Evolutionary conservation across 2,888 invertebrate genomes (phyloP), one percentile per base, ranked within the genome.

Genomic region (Masnerella sp.): DNA sequence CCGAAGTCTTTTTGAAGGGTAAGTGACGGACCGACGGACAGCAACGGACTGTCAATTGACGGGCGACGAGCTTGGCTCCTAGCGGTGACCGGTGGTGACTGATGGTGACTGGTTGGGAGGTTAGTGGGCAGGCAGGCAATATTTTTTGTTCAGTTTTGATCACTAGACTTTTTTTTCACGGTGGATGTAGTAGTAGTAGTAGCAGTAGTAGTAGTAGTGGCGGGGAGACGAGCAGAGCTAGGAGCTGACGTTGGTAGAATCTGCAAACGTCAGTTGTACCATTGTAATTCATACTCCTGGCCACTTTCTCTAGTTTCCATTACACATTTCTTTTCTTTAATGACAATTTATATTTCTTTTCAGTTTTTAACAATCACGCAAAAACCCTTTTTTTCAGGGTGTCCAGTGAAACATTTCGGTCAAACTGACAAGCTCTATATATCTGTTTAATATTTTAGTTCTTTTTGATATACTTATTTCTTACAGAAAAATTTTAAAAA

Each of bases 221-320:
- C 85, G 84, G 86, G 86, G 85, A 87, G 87, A 85, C 83, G 85
- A 86, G 86, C 83, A 86, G 86, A 87, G 82, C 85, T 86, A 87
- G 81, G 83, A 87, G 84, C 83, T 86, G 87, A 87, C 84, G 85
- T 83, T 85, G 86, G 85, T 86, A 84, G 84, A 85, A 87, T 87
- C 87, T 87, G 87, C 84, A 87, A 87, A 86, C 84, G 86, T 87
- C 86, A 87, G 86, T 85, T 86, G 85, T 85, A 87, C 85, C 82
- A 84, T 84, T 87, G 83, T 85, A 84, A 84, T 61, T 79, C 79
- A 84, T 79, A 82, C 82, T 84, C 82, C 82, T 81, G 76, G 81
- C 82, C 81, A 81, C 82, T 84, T 64, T 62, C 28, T 38, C 40
- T 49, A 68, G 14, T 40, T 59, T 49, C 36, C 34, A 72, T 72